Conservation (phyloP, 2,113 vertebrate species). For the Camelus dromedarius region DNA sequence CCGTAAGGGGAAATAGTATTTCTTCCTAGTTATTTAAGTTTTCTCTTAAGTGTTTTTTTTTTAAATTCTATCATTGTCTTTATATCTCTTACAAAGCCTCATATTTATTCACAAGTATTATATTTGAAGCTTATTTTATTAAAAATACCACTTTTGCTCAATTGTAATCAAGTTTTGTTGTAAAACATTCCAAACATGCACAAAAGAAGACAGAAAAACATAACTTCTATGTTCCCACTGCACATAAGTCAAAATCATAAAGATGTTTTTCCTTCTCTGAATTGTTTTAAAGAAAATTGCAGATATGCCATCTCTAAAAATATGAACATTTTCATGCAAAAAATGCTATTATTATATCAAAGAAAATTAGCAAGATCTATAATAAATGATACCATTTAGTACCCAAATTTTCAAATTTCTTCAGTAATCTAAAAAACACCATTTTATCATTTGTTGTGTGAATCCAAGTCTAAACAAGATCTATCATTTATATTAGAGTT, state of each 20-base stretch:
- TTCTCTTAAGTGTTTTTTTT: background rate
- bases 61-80: background rate
- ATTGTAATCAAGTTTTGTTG: background rate
- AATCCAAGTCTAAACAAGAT: background rate
- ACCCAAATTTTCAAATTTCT: background rate
- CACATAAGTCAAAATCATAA: background rate
- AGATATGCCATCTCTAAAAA: background rate
- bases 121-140: background rate
- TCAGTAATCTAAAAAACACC: background rate
- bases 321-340: background rate
- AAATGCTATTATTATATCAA: background rate
- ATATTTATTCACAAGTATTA: background rate
- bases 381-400: background rate
- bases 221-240: background rate
- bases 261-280: background rate
- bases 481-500: background rate
- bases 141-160: background rate
- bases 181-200: background rate
- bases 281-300: conserved; percentile 28
- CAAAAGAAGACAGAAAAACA: background rate
- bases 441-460: background rate
- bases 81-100: background rate
- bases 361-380: background rate
- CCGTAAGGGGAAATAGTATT: background rate
- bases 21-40: background rate